Percentiles rank a stretch among this genome's conserved stretches.
phyloP scores from a whole-genome alignment of 2,888 invertebrate species.

The Eurytoma adleriae region DNA sequence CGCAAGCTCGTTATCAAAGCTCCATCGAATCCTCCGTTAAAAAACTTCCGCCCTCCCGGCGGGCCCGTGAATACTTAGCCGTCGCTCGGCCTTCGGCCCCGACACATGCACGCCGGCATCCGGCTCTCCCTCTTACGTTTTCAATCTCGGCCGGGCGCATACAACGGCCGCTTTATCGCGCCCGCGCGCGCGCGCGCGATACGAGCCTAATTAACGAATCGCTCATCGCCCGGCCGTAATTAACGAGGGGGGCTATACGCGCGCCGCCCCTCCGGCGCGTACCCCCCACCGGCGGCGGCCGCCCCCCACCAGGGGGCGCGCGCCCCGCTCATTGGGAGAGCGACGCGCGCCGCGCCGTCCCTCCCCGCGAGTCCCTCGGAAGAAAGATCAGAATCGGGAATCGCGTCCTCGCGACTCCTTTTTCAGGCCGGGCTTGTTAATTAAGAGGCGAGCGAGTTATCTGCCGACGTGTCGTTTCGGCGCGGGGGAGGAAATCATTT shows the following conservation, averaged over 20 bases:
- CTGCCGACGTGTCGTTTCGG: no score
- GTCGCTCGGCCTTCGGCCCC: background rate
- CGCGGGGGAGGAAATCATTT: no score
- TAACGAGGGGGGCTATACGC: constrained; percentile 66
- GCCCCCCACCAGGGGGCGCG: background rate
- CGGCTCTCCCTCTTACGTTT: constrained; percentile 19
- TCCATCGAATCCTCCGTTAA: no score
- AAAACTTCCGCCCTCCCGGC: background rate
- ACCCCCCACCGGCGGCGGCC: background rate
- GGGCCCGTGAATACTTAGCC: background rate
- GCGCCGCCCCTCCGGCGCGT: constrained; percentile 42
- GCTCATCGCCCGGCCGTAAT: constrained; percentile 70
- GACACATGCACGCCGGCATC: background rate
- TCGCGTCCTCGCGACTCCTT: background rate
- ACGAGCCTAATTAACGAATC: constrained; percentile 74
- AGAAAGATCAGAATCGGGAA: no score
- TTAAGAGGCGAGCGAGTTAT: background rate
- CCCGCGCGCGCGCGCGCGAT: constrained; percentile 65
- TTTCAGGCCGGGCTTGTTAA: background rate
- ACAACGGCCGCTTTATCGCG: constrained; percentile 71
- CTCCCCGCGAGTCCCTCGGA: no score
- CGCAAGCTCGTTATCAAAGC: no score
- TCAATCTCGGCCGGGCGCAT: constrained; percentile 63
- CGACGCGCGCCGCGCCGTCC: no score
- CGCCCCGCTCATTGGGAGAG: background rate